Evolutionary conservation across 2,888 invertebrate species (phyloP), one percentile per base, ranked within the genome.

Genomic region (Octonoba sinensis): DNA sequence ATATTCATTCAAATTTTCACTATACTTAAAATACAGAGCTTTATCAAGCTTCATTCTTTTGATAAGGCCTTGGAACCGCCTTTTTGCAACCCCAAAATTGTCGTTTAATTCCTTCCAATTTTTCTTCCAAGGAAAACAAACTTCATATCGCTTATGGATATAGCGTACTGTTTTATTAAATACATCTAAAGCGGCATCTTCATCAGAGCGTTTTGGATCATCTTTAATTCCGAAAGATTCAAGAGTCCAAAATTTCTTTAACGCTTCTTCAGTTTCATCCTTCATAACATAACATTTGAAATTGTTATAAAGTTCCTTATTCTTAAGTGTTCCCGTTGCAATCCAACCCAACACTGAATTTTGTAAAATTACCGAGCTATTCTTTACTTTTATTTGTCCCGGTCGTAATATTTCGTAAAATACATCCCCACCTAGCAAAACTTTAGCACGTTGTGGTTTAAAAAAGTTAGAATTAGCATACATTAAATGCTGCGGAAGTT

Each of bases 41-140:
- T n/a, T n/a, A n/a, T n/a, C n/a, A n/a, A n/a, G n/a, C n/a, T n/a
- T n/a, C n/a, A n/a, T n/a, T n/a, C n/a, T n/a, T n/a, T n/a, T n/a
- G n/a, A n/a, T n/a, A n/a, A n/a, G n/a, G n/a, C n/a, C n/a, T n/a
- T n/a, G n/a, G n/a, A n/a, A n/a, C n/a, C 15, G 24, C 13, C 13
- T 24, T 6, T 60, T 18, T 20, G 20, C 18, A 11, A 57, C 6
- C 3, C 4, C 4, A 22, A 20, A 57, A 22, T 11, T 64, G 24
- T n/a, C n/a, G n/a, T 64, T 13, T n/a, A 64, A 64, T 44, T 46
- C 13, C 16, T n/a, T 20, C n/a, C 18, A 64, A 46, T 64, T 64
- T 18, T 18, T 64, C 18, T 64, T 64, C 44, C 44, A 64, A 13
- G 46, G n/a, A 18, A 46, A n/a, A 64, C 11, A n/a, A 18, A 64